phyloP scores from a whole-genome alignment of 2,113 vertebrate species.

The Haliaeetus leucogaster region DNA sequence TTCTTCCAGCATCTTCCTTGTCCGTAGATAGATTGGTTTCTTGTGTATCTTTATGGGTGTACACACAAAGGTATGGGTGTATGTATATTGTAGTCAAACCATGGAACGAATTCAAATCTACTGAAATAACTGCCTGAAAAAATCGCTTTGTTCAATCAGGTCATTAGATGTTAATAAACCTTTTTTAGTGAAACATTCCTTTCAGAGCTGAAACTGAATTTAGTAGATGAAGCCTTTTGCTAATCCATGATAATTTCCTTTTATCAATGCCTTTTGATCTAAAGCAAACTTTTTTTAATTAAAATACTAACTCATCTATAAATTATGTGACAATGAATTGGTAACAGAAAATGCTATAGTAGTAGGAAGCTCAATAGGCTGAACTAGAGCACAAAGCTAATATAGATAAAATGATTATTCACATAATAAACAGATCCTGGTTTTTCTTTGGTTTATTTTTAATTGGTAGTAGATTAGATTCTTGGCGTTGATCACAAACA shows the following conservation, averaged over 20 bases:
- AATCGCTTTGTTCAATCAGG: neutral
- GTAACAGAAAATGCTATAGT: neutral
- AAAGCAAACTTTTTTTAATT: neutral
- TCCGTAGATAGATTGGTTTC: rapidly evolving
- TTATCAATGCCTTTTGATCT: neutral
- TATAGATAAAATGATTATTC: neutral
- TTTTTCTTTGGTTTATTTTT: neutral
- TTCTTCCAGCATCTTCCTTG: neutral
- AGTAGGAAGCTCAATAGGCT: neutral
- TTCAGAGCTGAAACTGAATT: neutral
- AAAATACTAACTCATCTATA: neutral
- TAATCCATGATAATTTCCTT: neutral
- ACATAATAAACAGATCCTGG: neutral
- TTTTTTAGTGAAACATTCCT: neutral
- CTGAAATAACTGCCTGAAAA: neutral
- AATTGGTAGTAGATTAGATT: neutral
- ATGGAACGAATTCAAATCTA: neutral
- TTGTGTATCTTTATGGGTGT: neutral
- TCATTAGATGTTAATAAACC: neutral
- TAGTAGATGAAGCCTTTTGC: neutral
- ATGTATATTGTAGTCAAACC: rapidly evolving
- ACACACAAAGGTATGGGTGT: neutral
- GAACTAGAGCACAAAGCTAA: neutral
- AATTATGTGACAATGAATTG: neutral
- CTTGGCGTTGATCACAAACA: neutral